Evolutionary conservation across 2,888 invertebrate species (phyloP).

Genomic region (Macroteleia sp.): DNA sequence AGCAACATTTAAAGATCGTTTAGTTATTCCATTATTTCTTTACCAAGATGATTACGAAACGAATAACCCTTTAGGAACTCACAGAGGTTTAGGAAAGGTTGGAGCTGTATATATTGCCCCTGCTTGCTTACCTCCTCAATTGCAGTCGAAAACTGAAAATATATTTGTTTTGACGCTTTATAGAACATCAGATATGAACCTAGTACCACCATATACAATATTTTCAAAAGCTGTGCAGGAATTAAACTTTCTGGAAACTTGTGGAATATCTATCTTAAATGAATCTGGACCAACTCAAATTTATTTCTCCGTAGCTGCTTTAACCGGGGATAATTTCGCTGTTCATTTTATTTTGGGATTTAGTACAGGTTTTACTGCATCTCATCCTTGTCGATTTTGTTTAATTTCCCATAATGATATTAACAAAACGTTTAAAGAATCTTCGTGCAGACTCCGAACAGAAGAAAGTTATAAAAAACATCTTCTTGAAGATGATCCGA

Average conservation of each 20-base stretch:
- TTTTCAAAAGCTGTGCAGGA: slow-evolving; percentile 20
- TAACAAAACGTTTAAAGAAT: too few relatives aligned
- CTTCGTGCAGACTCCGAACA: too few relatives aligned
- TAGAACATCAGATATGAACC: slow-evolving; percentile 14
- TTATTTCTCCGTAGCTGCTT: slow-evolving; percentile 22
- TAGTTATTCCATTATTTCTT: slow-evolving; percentile 12
- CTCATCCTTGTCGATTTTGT: too few relatives aligned
- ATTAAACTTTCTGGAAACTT: slow-evolving; percentile 12
- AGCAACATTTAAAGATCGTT: slow-evolving; percentile 4
- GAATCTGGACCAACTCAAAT: neutral
- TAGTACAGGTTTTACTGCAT: too few relatives aligned
- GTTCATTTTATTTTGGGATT: slow-evolving; percentile 31
- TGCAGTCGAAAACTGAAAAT: slow-evolving; percentile 38
- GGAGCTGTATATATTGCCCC: too few relatives aligned
- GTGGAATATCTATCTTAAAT: slow-evolving; percentile 7
- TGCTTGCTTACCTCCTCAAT: slow-evolving; percentile 30
- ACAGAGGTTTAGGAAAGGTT: slow-evolving; percentile 21
- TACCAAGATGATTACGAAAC: slow-evolving; percentile 33
- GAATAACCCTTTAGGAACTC: slow-evolving; percentile 22
- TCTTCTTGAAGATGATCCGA: too few relatives aligned
- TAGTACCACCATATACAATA: slow-evolving; percentile 1
- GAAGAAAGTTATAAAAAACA: too few relatives aligned
- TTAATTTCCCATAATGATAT: too few relatives aligned
- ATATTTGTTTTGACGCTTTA: slow-evolving; percentile 30
- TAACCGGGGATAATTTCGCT: slow-evolving; percentile 35